Evolutionary conservation across 2,113 vertebrate species (phyloP).

Genomic region (Etheostoma spectabile): DNA sequence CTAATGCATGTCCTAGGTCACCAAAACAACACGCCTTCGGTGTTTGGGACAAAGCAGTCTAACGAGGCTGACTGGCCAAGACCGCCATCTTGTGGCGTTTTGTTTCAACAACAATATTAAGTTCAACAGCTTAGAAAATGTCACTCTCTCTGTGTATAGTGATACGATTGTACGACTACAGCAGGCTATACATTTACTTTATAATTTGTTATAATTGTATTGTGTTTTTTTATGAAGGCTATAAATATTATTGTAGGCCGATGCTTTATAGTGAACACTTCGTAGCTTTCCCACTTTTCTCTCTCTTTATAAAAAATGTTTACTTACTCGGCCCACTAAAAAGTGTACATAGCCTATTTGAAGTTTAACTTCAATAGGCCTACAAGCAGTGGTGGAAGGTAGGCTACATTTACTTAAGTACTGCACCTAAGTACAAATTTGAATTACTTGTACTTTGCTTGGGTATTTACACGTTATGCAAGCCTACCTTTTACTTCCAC

Average conservation of each 20-base stretch:
- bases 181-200: too few species aligned
- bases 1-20: rapidly evolving
- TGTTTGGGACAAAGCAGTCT: background rate
- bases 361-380: background rate
- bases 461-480: too few species aligned
- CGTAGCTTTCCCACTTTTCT: too few species aligned
- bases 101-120: background rate
- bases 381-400: background rate
- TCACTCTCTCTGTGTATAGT: background rate
- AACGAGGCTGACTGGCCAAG: background rate
- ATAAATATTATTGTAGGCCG: too few species aligned
- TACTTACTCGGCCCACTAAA: too few species aligned
- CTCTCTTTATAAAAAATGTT: too few species aligned
- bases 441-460: background rate
- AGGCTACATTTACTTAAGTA: background rate
- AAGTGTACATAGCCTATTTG: too few species aligned
- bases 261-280: too few species aligned
- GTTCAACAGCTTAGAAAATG: background rate
- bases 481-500: too few species aligned
- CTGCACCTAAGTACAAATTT: too few species aligned
- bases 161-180: background rate
- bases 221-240: too few species aligned
- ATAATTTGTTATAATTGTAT: too few species aligned
- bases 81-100: conserved; percentile 38
- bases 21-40: background rate